Percentiles rank a stretch among this genome's conserved stretches.
phyloP scores from a whole-genome alignment of 2,797 vertebrate species.

The Delichon dasypus region DNA sequence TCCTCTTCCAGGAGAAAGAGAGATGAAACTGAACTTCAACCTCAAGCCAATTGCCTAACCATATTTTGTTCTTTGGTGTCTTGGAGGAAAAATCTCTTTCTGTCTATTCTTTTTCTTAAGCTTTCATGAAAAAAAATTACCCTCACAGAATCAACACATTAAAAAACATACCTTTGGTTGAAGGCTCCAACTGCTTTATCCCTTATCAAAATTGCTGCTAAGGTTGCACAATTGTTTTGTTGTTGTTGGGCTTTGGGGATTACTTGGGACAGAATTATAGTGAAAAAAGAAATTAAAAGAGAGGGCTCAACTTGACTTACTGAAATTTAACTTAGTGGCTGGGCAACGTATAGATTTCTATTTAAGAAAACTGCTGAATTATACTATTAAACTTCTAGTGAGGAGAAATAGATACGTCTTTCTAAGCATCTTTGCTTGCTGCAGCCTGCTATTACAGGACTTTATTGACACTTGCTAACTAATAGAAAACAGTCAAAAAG shows the following conservation, averaged over 20 bases:
- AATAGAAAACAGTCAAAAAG: background rate
- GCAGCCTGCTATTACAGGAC: background rate
- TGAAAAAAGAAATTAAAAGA: background rate
- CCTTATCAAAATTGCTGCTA: background rate
- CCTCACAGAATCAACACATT: background rate
- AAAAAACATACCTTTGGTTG: background rate
- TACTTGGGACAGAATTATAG: background rate
- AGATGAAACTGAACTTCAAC: background rate
- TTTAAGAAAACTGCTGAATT: background rate
- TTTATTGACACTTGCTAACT: background rate
- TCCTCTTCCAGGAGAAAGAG: background rate
- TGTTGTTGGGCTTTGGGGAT: background rate
- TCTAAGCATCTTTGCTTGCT: background rate
- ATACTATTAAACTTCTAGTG: background rate
- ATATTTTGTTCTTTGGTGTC: background rate
- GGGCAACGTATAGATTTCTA: background rate
- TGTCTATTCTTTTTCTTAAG: background rate
- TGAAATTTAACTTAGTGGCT: background rate
- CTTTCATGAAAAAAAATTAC: background rate
- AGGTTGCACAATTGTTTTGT: background rate
- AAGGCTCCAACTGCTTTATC: accelerated
- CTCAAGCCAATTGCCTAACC: background rate
- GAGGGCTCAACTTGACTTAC: background rate
- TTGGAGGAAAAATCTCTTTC: background rate
- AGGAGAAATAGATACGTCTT: background rate